Base-by-base conservation (phyloP, 2,113 vertebrate genomes). In the Heliornis fulica region DNA sequence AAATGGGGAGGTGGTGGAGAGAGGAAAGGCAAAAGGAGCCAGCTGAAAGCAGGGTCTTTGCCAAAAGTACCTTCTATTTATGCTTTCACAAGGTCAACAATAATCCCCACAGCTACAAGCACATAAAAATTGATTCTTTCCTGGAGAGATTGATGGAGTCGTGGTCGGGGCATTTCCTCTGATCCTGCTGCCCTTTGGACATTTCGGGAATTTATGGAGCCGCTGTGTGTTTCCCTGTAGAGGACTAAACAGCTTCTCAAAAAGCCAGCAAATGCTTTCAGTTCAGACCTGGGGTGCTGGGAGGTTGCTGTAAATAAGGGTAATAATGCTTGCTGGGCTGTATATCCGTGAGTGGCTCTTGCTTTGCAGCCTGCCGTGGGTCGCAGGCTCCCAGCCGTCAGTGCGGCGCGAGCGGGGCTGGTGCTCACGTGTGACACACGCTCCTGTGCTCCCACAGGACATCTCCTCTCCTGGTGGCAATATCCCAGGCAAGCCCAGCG, bases 61-160 rank as follows among this genome's bases (percentile, higher is more conserved):
- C 92, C 88, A 90, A 53, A 94, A 95, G 56, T 80, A 53, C 88
- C 79, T 96, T 86, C 95, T 96, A 86, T 96, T 97, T 97, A 96
- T 61, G 95, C 64, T 83, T 65, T 1, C 87, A 89, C 90, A 71
- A 95, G 90, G 94, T 86, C 94, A 91, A 94, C 89, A 89, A 72
- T 80, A 94, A 95, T 92, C 87, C 92, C 86, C 70, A 48, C 83
- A 90, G 95, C 93, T 83, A 85, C 60, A 22, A 96, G 92, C 89
- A 46, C 84, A 83, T 92, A 96, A 96, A 95, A 96, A 97, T 97
- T 46, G 96, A 97, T 97, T 96, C 65, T 90, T 93, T 84, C 86
- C 77, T 94, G 88, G 82, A 76, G 80, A 95, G 83, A 89, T 80
- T 90, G 95, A 96, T 96, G 94, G 61, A 68, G 96, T 85, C 1